Evolutionary conservation across 2,888 invertebrate species (phyloP).

Genomic region (Aspidiotus rigidus): DNA sequence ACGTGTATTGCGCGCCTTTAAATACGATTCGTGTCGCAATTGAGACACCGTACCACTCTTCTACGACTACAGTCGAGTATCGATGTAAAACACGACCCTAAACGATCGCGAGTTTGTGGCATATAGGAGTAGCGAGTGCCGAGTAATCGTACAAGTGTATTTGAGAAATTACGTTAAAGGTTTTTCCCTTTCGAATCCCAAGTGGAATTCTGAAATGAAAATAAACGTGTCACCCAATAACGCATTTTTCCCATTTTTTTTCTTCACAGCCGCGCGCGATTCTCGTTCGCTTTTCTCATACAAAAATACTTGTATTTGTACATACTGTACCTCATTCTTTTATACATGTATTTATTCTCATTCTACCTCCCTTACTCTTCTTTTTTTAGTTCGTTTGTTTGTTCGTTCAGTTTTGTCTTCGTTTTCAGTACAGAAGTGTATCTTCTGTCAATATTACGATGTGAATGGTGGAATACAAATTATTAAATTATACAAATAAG

Average conservation of each 20-base stretch:
- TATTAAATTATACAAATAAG: constrained; percentile 25
- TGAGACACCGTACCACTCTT: no score
- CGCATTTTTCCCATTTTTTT: not conserved
- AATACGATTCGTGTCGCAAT: no score
- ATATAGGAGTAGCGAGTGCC: no score
- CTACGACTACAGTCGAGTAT: no score
- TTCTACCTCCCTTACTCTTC: no score
- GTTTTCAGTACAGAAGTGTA: not conserved
- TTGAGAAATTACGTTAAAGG: no score
- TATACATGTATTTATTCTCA: not conserved
- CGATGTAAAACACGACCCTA: no score
- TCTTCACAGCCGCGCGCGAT: not conserved
- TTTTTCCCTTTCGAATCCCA: not conserved
- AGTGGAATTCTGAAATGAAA: not conserved
- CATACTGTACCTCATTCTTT: not conserved
- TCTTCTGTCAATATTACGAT: constrained; percentile 11
- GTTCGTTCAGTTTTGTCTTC: no score
- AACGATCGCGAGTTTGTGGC: no score
- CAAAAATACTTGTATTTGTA: not conserved
- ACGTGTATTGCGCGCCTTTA: no score
- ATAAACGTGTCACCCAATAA: constrained; percentile 14
- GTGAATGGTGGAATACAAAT: constrained; percentile 13
- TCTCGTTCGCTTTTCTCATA: not conserved
- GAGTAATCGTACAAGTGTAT: no score
- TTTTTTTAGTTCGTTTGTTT: no score